These are phyloP conservation scores for Ecliptopera silaceata DNA, from an alignment of 2,888 invertebrate species.

Conservation along the genomic window DNA sequence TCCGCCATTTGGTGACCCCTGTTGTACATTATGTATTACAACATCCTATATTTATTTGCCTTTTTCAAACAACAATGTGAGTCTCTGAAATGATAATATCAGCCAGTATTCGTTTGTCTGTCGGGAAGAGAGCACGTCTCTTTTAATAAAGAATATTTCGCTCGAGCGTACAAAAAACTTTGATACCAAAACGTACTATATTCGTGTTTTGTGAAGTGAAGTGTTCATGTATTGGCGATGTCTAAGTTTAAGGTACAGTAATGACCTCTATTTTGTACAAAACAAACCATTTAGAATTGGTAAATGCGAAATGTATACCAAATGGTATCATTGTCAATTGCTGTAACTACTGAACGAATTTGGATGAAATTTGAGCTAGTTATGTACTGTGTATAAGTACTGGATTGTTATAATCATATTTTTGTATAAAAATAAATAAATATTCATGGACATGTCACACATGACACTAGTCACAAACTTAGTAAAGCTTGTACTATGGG, in stretches of 20 bases:
- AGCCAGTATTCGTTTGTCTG: slow-evolving; percentile 13
- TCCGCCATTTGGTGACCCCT: too few relatives aligned
- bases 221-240: slow-evolving; percentile 33
- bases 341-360: not conserved
- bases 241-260: slow-evolving; percentile 36
- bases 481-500: too few relatives aligned
- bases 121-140: slow-evolving; percentile 11
- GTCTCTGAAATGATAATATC: not conserved
- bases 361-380: not conserved
- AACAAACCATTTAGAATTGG: not conserved
- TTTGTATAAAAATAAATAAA: too few relatives aligned
- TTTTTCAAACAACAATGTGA: slow-evolving; percentile 20
- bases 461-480: too few relatives aligned
- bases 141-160: not conserved
- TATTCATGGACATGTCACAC: too few relatives aligned
- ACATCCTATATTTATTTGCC: slow-evolving; percentile 22
- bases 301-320: not conserved
- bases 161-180: not conserved
- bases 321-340: not conserved
- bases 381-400: too few relatives aligned
- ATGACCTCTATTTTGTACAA: not conserved
- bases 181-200: not conserved
- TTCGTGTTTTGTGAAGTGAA: slow-evolving; percentile 14
- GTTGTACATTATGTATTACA: too few relatives aligned
- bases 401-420: too few relatives aligned